These are phyloP conservation scores for Zaprionus davidi DNA, from an alignment of 1,140 invertebrate species.

Conservation along the genomic window DNA sequence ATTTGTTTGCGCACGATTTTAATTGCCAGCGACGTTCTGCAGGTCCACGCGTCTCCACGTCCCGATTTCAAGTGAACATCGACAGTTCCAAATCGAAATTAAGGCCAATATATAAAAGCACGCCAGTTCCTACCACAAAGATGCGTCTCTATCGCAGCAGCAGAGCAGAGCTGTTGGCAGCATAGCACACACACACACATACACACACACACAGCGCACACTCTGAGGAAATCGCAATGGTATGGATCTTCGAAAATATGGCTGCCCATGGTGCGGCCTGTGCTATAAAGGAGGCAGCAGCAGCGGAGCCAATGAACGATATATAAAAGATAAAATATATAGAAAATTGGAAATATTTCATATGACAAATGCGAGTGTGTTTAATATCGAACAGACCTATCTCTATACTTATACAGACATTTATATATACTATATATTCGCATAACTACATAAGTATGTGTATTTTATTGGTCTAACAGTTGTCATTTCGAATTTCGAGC, in stretches of 20 bases:
- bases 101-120: conserved; percentile 82
- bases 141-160: conserved; percentile 61
- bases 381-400: conserved; percentile 2
- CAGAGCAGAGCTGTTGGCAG: conserved; percentile 49
- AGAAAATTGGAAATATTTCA: conserved; percentile 80
- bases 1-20: conserved; percentile 60
- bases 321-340: conserved; percentile 71
- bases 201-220: conserved; percentile 24
- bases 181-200: conserved; percentile 46
- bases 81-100: conserved; percentile 84
- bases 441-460: conserved; percentile 25
- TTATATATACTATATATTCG: conserved; percentile 31
- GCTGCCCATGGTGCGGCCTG: conserved; percentile 45
- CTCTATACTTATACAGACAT: not conserved
- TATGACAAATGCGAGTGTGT: conserved; percentile 48
- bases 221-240: conserved; percentile 23
- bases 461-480: conserved; percentile 62
- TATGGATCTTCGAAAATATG: conserved; percentile 68
- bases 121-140: conserved; percentile 71
- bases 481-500: conserved; percentile 75
- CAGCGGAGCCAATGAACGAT: conserved; percentile 65
- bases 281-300: conserved; percentile 63
- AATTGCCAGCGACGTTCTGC: conserved; percentile 73
- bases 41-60: conserved; percentile 83
- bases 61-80: conserved; percentile 84